A percentile compares a stretch with the other conserved stretches of the same genome.
phyloP scores from a whole-genome alignment of 2,113 vertebrate species.

The Telmatochromis sp. region DNA sequence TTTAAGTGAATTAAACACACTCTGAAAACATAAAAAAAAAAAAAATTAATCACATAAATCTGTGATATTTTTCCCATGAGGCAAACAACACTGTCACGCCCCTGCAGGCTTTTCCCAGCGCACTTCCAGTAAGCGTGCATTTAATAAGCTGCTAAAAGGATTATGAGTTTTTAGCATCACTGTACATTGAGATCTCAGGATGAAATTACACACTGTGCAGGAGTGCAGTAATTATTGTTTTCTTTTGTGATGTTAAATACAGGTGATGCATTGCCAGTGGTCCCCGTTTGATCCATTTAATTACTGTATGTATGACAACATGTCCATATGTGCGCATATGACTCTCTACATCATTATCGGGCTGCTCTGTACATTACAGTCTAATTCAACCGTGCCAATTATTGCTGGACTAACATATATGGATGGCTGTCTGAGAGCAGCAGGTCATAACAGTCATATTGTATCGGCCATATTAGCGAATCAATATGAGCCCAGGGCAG shows the following conservation, averaged over 20 bases:
- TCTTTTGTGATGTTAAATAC: constrained; percentile 24
- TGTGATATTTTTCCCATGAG: not conserved
- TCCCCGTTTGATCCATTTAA: constrained; percentile 13
- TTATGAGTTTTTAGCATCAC: constrained; percentile 5
- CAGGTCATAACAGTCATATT: constrained; percentile 72
- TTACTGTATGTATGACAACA: constrained; percentile 34
- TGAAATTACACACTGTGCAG: not conserved
- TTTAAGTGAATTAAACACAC: not conserved
- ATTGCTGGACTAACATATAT: constrained; percentile 44
- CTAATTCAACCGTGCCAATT: constrained; percentile 47
- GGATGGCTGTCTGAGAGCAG: constrained; percentile 51
- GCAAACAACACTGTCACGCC: not conserved
- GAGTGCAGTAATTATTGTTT: constrained; percentile 20
- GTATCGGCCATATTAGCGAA: constrained; percentile 79
- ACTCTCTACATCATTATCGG: constrained; percentile 8
- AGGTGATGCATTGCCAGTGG: not conserved
- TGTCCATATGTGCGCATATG: not conserved
- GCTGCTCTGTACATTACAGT: constrained; percentile 12
- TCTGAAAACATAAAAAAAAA: not conserved
- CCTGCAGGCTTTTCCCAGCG: not conserved
- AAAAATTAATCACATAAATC: not conserved
- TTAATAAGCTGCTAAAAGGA: constrained; percentile 8
- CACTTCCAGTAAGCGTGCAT: not conserved
- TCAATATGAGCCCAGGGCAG: constrained; percentile 80
- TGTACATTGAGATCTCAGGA: not conserved